Conservation (phyloP, 1,140 invertebrate genomes). For the Eriocheir sinensis region DNA sequence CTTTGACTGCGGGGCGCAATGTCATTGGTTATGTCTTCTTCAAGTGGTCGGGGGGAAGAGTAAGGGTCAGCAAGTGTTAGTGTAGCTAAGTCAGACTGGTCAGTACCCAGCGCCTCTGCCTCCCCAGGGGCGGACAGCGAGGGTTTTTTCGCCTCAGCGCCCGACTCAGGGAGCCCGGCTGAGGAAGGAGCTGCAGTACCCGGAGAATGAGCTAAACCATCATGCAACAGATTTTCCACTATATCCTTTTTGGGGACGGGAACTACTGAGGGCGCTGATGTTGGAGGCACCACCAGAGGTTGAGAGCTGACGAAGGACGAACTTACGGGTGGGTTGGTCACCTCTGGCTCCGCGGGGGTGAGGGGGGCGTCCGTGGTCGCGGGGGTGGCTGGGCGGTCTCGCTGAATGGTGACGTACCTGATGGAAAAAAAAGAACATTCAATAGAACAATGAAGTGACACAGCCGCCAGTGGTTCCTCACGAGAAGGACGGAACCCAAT, state of each 20-base stretch:
- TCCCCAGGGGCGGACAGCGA: background rate
- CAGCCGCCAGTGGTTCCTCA: background rate
- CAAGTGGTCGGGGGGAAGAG: background rate
- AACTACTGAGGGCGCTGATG: conserved; percentile 35
- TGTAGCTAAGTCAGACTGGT: conserved; percentile 56
- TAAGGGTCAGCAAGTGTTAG: conserved; percentile 50
- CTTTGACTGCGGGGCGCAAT: background rate
- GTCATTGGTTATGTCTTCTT: background rate
- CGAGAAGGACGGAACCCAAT: background rate
- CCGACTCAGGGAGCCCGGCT: conserved; percentile 4
- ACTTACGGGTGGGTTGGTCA: conserved; percentile 64
- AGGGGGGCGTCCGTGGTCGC: background rate
- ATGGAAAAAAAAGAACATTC: no score
- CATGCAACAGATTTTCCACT: conserved; percentile 73
- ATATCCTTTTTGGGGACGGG: conserved; percentile 31
- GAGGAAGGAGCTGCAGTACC: background rate
- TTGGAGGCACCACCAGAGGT: conserved; percentile 66
- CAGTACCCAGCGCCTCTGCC: conserved; percentile 38
- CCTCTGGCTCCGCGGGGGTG: conserved; percentile 34
- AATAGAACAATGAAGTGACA: background rate
- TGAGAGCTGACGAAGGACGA: conserved; percentile 38
- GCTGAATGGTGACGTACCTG: conserved; percentile 67
- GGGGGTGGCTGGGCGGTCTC: conserved; percentile 19
- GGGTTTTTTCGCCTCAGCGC: background rate
- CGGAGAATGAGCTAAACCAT: conserved; percentile 40